These are phyloP conservation scores for Deilephila porcellus DNA, from an alignment of 2,888 invertebrate species.

Conservation along the genomic window DNA sequence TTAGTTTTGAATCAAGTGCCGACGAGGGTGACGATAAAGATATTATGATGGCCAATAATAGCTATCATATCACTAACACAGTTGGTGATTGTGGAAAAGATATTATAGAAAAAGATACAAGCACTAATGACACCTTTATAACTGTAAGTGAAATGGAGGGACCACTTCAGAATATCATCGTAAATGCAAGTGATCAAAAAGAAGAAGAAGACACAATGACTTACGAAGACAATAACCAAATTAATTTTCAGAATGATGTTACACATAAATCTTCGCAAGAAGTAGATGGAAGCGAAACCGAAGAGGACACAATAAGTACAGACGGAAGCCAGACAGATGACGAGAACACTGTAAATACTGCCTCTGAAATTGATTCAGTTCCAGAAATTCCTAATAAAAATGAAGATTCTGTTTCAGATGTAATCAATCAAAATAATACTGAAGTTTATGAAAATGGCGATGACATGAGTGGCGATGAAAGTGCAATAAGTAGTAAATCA, in stretches of 20 bases:
- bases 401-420: slow-evolving; percentile 26
- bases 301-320: slow-evolving; percentile 5
- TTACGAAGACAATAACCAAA: neutral
- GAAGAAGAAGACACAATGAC: neutral
- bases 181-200: neutral
- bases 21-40: neutral
- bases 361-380: slow-evolving; percentile 16
- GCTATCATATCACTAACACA: neutral
- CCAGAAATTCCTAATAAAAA: slow-evolving; percentile 25
- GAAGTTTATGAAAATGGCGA: slow-evolving; percentile 1
- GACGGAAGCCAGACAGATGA: slow-evolving; percentile 2
- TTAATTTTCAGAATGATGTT: slow-evolving; percentile 4
- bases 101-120: slow-evolving; percentile 17
- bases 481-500: slow-evolving; percentile 6
- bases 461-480: neutral
- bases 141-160: slow-evolving; percentile 2
- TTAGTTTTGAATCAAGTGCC: neutral
- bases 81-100: slow-evolving; percentile 9
- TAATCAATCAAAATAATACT: slow-evolving; percentile 20
- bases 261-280: neutral
- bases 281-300: neutral
- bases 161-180: neutral
- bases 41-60: neutral
- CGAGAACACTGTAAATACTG: slow-evolving; percentile 13
- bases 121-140: slow-evolving; percentile 21